Conservation (phyloP, 2,797 vertebrate genomes). For the Neostethus bicornis region DNA sequence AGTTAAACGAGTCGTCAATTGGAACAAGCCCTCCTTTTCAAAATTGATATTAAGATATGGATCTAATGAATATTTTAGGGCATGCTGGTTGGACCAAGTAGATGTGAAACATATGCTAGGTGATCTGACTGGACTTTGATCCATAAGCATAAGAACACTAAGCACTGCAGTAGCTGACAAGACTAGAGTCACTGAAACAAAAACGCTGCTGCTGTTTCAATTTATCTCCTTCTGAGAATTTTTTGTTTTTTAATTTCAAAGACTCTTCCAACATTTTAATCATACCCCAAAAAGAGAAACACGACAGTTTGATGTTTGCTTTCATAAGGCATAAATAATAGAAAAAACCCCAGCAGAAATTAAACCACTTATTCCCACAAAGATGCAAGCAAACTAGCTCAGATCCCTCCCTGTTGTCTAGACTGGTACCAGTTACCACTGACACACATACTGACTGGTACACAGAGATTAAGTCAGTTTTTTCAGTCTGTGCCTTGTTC, state of each 20-base stretch:
- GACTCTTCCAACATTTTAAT: no score
- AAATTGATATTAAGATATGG: not conserved
- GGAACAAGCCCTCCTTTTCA: not conserved
- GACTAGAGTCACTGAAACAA: not conserved
- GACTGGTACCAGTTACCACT: constrained; percentile 50
- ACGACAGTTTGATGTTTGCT: no score
- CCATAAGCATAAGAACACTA: not conserved
- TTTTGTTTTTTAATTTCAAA: not conserved
- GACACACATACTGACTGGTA: constrained; percentile 50
- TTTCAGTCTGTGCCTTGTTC: constrained; percentile 9
- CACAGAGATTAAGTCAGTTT: constrained; percentile 24
- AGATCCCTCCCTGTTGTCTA: constrained; percentile 50
- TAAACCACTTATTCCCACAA: constrained; percentile 15
- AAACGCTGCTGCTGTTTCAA: not conserved
- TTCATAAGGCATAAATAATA: no score
- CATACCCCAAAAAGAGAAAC: no score
- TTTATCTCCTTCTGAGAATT: not conserved
- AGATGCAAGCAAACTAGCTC: constrained; percentile 12
- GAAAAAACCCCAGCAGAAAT: no score
- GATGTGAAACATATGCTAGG: constrained; percentile 1
- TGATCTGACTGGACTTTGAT: not conserved
- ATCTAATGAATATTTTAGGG: not conserved
- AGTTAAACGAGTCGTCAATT: not conserved
- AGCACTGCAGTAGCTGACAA: not conserved
- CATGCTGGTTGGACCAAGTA: not conserved